Evolutionary conservation across 2,797 vertebrate species (phyloP).

Genomic region (Cercopithecus mitis): DNA sequence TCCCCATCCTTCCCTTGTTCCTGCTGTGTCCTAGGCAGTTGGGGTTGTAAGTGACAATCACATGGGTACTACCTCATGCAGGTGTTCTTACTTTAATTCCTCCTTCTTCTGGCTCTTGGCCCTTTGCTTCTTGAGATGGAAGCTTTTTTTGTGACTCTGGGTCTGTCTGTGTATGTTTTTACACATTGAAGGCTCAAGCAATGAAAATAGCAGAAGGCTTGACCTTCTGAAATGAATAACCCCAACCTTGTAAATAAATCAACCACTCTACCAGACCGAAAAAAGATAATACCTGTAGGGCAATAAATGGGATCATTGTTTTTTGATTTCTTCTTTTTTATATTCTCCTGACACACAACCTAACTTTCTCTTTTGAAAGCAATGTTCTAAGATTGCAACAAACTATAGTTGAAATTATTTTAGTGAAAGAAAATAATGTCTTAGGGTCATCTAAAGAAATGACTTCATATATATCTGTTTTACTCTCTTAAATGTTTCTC

Average conservation of each 20-base stretch:
- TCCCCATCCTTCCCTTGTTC: fast-evolving
- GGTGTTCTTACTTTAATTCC: background rate
- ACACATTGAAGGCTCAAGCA: background rate
- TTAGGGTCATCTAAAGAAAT: background rate
- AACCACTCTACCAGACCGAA: background rate
- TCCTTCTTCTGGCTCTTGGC: background rate
- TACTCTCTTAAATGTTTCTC: background rate
- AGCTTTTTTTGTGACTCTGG: background rate
- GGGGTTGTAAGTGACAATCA: background rate
- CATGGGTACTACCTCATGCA: fast-evolving
- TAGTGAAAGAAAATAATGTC: background rate
- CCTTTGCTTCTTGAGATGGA: background rate
- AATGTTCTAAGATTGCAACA: background rate
- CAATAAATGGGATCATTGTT: background rate
- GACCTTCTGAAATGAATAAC: background rate
- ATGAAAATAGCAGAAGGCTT: background rate
- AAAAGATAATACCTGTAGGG: background rate
- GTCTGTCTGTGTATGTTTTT: background rate
- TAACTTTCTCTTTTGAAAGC: slow-evolving; percentile 24
- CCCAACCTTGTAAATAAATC: background rate
- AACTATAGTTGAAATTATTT: background rate
- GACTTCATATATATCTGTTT: background rate
- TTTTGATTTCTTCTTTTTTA: background rate
- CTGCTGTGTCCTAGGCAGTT: background rate
- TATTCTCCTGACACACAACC: background rate